Evolutionary conservation across 2,797 vertebrate genomes (phyloP), one percentile per base, ranked within the genome.

Genomic region (Okamejei kenojei): DNA sequence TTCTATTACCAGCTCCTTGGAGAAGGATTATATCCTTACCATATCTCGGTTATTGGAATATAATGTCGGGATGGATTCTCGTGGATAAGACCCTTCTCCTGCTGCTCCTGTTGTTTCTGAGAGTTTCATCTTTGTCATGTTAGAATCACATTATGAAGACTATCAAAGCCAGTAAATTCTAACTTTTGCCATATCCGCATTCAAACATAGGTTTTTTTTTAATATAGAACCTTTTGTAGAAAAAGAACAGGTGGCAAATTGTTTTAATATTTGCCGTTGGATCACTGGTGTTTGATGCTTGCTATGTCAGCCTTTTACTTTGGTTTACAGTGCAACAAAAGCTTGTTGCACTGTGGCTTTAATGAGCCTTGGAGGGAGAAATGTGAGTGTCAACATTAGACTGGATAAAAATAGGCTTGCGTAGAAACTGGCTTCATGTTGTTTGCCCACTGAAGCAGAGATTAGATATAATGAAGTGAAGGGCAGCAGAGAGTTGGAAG

Each of bases 381-480:
- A 86, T 65, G 13, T 35, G 32, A 88, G n/a, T 78, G 77, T 78
- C 11, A 78, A 21, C n/a, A 65, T 88, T n/a, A 65, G 61, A 88
- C 32, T 65, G 84, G 84, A 65, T 88, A 32, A 19, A 65, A 88
- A 88, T 19, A 68, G 63, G 61, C n/a, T 32, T 68, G 61, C 4
- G 19, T 21, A 35, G 63, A 88, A 21, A 88, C 1, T 13, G 21
- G 32, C n/a, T 19, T 32, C 61, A 35, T 88, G 61, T 35, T 17
- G n/a, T 88, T 88, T 88, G 13, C 26, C n/a, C 7, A 68, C n/a
- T 88, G 32, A 88, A 68, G 32, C 35, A 19, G 80, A 68, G 61
- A 88, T 88, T 88, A 68, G n/a, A 88, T 88, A 68, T 88, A 54
- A 54, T 88, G 84, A 32, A 32, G 63, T n/a, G 23, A 21, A 35